A percentile compares a stretch with the other conserved stretches of the same genome.
Evolutionary conservation across 2,888 invertebrate species (phyloP).

Genomic region (Germaria angustata): DNA sequence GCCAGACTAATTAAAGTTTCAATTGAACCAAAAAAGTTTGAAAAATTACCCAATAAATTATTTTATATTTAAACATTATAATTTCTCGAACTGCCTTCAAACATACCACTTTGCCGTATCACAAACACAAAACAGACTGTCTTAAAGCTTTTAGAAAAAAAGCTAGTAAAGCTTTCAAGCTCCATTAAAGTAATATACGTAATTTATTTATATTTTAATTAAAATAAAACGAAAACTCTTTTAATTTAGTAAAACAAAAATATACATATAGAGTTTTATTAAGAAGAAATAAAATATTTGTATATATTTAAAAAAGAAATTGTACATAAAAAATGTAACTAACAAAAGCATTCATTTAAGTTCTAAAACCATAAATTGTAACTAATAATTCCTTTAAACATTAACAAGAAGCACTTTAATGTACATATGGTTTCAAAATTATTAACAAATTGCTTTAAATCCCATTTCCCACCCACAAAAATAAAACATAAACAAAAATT

Average conservation of each 20-base stretch:
- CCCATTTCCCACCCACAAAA: constrained; percentile 66
- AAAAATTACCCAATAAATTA: not conserved
- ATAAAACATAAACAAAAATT: constrained; percentile 1
- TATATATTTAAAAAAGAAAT: constrained; percentile 29
- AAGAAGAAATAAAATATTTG: not conserved
- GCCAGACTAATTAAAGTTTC: too few species aligned
- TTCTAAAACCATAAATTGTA: not conserved
- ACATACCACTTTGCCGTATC: constrained; percentile 2
- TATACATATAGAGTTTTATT: constrained; percentile 30
- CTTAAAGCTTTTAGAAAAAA: constrained; percentile 9
- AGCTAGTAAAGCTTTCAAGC: constrained; percentile 38
- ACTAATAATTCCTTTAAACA: constrained; percentile 25
- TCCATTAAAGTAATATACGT: constrained; percentile 38
- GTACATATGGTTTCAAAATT: constrained; percentile 70
- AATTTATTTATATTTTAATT: constrained; percentile 9
- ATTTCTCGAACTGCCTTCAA: not conserved
- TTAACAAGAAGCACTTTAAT: constrained; percentile 31
- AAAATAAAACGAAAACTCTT: not conserved
- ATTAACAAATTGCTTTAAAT: constrained; percentile 64
- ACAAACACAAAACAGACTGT: constrained; percentile 26
- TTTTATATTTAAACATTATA: not conserved
- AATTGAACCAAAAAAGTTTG: too few species aligned
- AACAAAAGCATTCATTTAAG: constrained; percentile 21
- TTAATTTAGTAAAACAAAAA: constrained; percentile 15
- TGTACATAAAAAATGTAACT: constrained; percentile 14